Conservation (phyloP, 2,113 vertebrate genomes). For the Crotalus viridis region DNA sequence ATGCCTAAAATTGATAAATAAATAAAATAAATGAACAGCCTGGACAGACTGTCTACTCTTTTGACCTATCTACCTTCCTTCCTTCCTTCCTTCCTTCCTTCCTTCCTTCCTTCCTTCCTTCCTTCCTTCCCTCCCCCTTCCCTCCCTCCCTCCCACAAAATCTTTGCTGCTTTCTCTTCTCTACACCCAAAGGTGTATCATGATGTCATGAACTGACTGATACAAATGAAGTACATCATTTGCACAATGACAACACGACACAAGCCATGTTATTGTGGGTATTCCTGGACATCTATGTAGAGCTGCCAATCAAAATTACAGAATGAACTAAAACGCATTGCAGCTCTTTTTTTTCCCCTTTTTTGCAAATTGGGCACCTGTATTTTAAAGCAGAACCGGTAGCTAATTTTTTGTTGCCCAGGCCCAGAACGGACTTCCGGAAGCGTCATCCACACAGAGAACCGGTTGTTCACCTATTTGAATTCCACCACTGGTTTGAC, state of each 20-base stretch:
- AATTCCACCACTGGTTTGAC: too few relatives aligned
- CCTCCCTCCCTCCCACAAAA: constrained; percentile 14
- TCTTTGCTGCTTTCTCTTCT: constrained; percentile 45
- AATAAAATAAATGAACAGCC: neutral
- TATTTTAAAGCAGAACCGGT: constrained; percentile 48
- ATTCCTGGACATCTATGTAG: too few relatives aligned
- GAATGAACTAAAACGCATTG: constrained; percentile 49
- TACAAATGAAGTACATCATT: too few relatives aligned
- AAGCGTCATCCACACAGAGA: too few relatives aligned
- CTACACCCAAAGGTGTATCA: constrained; percentile 45
- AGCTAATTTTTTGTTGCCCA: too few relatives aligned
- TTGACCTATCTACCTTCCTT: neutral
- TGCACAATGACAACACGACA: too few relatives aligned
- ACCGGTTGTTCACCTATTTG: too few relatives aligned
- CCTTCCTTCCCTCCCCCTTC: too few relatives aligned
- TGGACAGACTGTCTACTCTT: neutral
- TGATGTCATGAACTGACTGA: too few relatives aligned
- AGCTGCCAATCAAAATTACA: constrained; percentile 61
- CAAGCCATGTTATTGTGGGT: too few relatives aligned
- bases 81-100: neutral
- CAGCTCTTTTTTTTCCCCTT: constrained; percentile 19
- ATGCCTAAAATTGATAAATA: neutral
- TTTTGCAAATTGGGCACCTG: constrained; percentile 65
- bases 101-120: neutral
- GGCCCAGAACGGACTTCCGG: too few relatives aligned